These are phyloP conservation scores for Drosophila stalkeri DNA, from an alignment of 2,888 invertebrate genomes.

Conservation along the genomic window DNA sequence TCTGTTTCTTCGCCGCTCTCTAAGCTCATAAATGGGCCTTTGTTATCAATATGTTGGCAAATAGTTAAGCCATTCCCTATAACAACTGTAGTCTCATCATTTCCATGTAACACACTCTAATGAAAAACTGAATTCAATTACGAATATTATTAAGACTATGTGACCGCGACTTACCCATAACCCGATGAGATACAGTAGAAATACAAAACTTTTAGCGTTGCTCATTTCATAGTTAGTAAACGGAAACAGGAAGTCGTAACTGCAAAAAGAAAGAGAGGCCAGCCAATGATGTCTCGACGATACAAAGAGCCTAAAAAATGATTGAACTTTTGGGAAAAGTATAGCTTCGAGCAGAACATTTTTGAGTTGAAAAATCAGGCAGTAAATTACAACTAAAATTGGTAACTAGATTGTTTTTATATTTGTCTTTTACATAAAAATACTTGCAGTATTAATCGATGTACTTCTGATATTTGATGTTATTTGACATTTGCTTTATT, in stretches of 20 bases:
- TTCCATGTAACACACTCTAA: not conserved
- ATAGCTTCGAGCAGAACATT: constrained; percentile 10
- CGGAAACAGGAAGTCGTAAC: constrained; percentile 10
- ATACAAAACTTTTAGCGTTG: not conserved
- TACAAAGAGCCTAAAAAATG: not conserved
- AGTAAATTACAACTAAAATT: not conserved
- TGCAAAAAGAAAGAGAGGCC: constrained; percentile 4
- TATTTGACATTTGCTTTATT: constrained; percentile 8
- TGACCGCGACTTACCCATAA: constrained; percentile 23
- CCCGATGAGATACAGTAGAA: constrained; percentile 15
- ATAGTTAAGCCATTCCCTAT: not conserved
- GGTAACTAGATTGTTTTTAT: not conserved
- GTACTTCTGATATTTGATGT: constrained; percentile 33
- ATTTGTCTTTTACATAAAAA: constrained; percentile 1
- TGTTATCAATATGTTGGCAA: not conserved
- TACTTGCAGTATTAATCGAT: constrained; percentile 39
- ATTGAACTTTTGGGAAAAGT: constrained; percentile 1
- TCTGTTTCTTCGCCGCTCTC: not conserved
- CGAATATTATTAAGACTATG: not conserved
- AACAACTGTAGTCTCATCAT: not conserved
- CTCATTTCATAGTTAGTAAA: constrained; percentile 13
- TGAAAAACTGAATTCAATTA: not conserved
- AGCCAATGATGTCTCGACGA: not conserved
- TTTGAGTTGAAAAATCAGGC: not conserved
- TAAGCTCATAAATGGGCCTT: not conserved